Evolutionary conservation across 2,113 vertebrate genomes (phyloP).

Genomic region (Lates calcarifer): DNA sequence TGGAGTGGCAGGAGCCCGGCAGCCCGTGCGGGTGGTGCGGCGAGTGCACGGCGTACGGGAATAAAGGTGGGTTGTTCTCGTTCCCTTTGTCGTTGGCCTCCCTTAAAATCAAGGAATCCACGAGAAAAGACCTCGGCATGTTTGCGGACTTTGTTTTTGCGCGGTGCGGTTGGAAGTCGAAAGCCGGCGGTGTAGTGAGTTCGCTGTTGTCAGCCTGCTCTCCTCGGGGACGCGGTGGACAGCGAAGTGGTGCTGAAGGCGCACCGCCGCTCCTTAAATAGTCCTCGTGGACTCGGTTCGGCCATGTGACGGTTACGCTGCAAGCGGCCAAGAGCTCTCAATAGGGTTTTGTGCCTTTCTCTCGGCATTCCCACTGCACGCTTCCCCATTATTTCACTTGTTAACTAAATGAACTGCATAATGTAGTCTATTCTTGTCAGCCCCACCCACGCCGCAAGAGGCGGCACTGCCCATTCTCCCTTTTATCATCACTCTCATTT

Average conservation of each 20-base stretch:
- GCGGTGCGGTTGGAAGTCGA: conserved; percentile 40
- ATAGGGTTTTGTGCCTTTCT: conserved; percentile 98
- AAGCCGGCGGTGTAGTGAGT: conserved; percentile 28
- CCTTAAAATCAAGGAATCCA: conserved; percentile 97
- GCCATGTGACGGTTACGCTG: conserved; percentile 95
- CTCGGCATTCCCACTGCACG: conserved; percentile 99
- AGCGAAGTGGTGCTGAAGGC: conserved; percentile 97
- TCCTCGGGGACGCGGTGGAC: conserved; percentile 87
- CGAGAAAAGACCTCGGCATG: conserved; percentile 98
- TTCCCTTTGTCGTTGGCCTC: conserved; percentile 92
- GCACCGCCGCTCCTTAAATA: conserved; percentile 91
- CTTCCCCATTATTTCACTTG: conserved; percentile 99
- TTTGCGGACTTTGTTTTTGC: conserved; percentile 65
- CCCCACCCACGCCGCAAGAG: conserved; percentile 98
- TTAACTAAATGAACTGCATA: conserved; percentile 99
- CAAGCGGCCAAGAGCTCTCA: conserved; percentile 91
- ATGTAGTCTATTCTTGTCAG: conserved; percentile 99
- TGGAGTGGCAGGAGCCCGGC: conserved; percentile 92
- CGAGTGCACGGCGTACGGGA: conserved; percentile 94
- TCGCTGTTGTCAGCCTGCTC: conserved; percentile 55
- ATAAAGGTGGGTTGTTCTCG: conserved; percentile 89
- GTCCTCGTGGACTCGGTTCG: conserved; percentile 79
- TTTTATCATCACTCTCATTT: conserved; percentile 90
- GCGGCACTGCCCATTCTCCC: conserved; percentile 89
- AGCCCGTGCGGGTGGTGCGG: conserved; percentile 92